phyloP scores from a whole-genome alignment of 2,113 vertebrate genomes.

The Tragelaphus buxtoni region DNA sequence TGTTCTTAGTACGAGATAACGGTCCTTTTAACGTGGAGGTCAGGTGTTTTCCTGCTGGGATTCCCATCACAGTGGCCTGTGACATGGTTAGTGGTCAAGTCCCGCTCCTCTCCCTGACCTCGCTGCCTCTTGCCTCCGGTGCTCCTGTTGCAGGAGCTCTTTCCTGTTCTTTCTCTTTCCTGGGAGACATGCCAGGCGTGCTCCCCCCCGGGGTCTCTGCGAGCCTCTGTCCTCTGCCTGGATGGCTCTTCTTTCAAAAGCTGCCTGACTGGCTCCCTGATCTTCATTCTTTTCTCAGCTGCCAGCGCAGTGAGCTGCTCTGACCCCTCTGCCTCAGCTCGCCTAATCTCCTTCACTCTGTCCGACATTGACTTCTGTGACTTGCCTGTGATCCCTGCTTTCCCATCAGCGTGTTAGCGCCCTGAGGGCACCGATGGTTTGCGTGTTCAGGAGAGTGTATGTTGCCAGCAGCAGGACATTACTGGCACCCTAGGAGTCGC shows the following conservation, averaged over 20 bases:
- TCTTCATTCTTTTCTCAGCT: neutral
- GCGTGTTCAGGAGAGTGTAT: neutral
- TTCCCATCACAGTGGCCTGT: neutral
- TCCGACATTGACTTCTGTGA: neutral
- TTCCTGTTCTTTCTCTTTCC: too few species aligned
- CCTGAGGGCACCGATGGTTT: neutral
- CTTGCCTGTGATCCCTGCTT: neutral
- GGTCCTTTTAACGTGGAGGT: neutral
- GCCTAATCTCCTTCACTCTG: neutral
- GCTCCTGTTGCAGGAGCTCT: neutral
- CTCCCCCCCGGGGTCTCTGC: neutral
- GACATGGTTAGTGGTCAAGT: neutral
- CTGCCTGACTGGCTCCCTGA: neutral
- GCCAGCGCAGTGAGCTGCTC: neutral
- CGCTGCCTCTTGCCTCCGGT: neutral
- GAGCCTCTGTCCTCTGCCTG: neutral
- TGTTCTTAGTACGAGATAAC: neutral
- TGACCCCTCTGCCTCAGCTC: too few species aligned
- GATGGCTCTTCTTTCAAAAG: neutral
- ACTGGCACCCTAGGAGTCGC: neutral
- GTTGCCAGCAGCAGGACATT: neutral
- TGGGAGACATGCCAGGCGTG: accelerated
- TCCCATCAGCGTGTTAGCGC: neutral
- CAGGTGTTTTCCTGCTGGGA: neutral
- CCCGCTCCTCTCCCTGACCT: neutral